Percentiles rank a stretch among this genome's conserved stretches.
These are phyloP conservation scores for Corapipo altera DNA, from an alignment of 2,113 vertebrate species.

Conservation along the genomic window DNA sequence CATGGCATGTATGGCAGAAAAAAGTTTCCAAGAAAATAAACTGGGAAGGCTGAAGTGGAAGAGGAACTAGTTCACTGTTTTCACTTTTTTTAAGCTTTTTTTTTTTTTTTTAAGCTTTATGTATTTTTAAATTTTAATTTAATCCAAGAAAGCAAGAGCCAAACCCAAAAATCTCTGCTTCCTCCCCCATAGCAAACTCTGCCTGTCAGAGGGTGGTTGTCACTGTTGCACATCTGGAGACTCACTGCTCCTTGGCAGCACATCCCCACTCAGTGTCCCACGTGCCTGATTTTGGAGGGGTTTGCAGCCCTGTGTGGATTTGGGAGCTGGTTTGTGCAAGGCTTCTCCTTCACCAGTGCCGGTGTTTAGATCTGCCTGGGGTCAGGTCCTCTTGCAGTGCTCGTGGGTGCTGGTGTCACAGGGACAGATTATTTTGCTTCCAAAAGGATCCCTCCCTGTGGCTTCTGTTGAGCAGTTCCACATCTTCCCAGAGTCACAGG, in stretches of 20 bases:
- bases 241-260: not conserved
- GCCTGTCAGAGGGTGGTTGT: not conserved
- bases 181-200: not conserved
- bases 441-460: not conserved
- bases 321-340: not conserved
- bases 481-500: not conserved
- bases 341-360: not conserved
- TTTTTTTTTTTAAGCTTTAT: not conserved
- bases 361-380: not conserved
- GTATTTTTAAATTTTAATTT: not conserved
- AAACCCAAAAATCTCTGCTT: not conserved
- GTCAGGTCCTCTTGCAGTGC: accelerated
- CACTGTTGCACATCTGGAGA: not conserved
- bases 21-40: not conserved
- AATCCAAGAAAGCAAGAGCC: not conserved
- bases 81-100: not conserved
- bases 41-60: not conserved
- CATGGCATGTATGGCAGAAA: not conserved
- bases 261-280: accelerated
- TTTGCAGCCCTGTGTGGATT: not conserved
- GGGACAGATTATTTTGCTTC: not conserved
- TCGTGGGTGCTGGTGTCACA: not conserved
- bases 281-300: accelerated
- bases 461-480: not conserved
- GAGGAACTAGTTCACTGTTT: not conserved